Conservation (phyloP, 2,797 vertebrate species). For the Oreochromis grahami region DNA sequence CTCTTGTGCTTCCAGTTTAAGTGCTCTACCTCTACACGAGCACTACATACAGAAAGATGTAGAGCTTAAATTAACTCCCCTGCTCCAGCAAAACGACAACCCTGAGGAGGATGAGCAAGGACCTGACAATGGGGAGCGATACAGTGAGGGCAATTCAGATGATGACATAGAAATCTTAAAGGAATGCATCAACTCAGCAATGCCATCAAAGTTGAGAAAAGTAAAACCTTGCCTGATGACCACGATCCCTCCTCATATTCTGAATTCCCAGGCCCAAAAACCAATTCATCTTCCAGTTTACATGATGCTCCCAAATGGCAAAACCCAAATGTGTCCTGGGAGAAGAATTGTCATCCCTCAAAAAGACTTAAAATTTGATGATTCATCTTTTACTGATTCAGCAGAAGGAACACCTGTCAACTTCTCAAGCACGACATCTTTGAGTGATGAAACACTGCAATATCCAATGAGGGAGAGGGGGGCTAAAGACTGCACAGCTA, state of each 20-base stretch:
- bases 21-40: slow-evolving; percentile 93
- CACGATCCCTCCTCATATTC: slow-evolving; percentile 75
- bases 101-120: slow-evolving; percentile 78
- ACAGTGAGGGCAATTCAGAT: slow-evolving; percentile 83
- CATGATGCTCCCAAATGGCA: slow-evolving; percentile 89
- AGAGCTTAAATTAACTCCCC: slow-evolving; percentile 91
- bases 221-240: slow-evolving; percentile 86
- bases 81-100: slow-evolving; percentile 83
- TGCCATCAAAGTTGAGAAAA: slow-evolving; percentile 92
- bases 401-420: slow-evolving; percentile 89
- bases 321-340: slow-evolving; percentile 70
- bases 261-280: slow-evolving; percentile 80
- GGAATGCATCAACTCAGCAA: slow-evolving; percentile 93
- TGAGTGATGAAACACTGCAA: slow-evolving; percentile 93
- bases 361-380: slow-evolving; percentile 80
- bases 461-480: slow-evolving; percentile 77
- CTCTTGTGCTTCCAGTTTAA: slow-evolving; percentile 98
- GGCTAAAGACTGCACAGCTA: slow-evolving; percentile 60
- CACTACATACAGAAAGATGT: slow-evolving; percentile 97
- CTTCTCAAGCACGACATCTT: slow-evolving; percentile 89
- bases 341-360: slow-evolving; percentile 72
- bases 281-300: slow-evolving; percentile 87
- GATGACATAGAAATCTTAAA: slow-evolving; percentile 94
- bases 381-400: slow-evolving; percentile 89
- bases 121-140: slow-evolving; percentile 72